Conservation (phyloP, 2,888 invertebrate species). For the Exephanes ischioxanthus region DNA sequence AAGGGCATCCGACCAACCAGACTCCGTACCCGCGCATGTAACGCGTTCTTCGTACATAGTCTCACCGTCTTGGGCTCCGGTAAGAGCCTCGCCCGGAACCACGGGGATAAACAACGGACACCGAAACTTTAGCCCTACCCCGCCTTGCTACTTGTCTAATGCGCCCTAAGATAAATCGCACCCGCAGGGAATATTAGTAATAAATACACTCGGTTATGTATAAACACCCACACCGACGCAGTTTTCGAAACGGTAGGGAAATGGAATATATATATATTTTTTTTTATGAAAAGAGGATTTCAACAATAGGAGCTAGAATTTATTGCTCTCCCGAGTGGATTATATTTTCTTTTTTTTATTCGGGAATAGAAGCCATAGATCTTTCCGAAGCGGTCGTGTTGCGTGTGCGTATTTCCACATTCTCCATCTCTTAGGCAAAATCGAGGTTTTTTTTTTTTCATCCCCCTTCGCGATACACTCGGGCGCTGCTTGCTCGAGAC, state of each 20-base stretch:
- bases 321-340: slow-evolving; percentile 29
- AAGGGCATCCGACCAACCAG: slow-evolving; percentile 41
- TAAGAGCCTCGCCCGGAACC: slow-evolving; percentile 5
- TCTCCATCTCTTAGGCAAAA: neutral
- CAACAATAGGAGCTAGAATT: slow-evolving; percentile 44
- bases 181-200: slow-evolving; percentile 26
- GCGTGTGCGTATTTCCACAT: slow-evolving; percentile 7
- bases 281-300: slow-evolving; percentile 36
- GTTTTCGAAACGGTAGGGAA: slow-evolving; percentile 11
- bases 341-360: slow-evolving; percentile 15
- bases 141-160: slow-evolving; percentile 27
- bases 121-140: slow-evolving; percentile 38
- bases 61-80: slow-evolving; percentile 14
- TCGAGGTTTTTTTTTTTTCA: slow-evolving; percentile 69
- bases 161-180: slow-evolving; percentile 2
- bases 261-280: slow-evolving; percentile 17
- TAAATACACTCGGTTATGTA: slow-evolving; percentile 15
- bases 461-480: slow-evolving; percentile 54
- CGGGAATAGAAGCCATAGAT: slow-evolving; percentile 58
- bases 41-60: slow-evolving; percentile 30
- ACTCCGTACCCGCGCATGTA: neutral
- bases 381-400: neutral
- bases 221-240: neutral
- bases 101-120: slow-evolving; percentile 31
- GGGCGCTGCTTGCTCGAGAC: neutral